Percentiles rank a stretch among this genome's conserved stretches.
Conservation (phyloP, 1,140 invertebrate species). For the Plectus sambesii region DNA sequence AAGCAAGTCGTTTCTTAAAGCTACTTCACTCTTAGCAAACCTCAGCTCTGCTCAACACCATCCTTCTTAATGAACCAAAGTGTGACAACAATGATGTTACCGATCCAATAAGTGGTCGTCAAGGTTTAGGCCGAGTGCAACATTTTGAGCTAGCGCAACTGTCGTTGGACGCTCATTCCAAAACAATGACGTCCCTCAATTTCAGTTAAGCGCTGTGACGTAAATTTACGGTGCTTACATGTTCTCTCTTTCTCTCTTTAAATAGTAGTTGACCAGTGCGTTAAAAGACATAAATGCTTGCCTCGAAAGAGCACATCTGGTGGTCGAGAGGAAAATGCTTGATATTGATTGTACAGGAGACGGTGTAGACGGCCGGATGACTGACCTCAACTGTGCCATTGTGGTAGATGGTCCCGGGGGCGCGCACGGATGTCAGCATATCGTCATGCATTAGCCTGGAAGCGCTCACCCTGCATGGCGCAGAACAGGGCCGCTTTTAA, state of each 20-base stretch:
- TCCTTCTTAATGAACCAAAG: too few relatives aligned
- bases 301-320: slow-evolving; percentile 34
- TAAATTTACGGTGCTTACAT: background rate
- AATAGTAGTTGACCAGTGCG: slow-evolving; percentile 11
- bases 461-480: slow-evolving; percentile 26
- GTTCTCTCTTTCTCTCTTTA: too few relatives aligned
- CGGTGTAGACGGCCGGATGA: slow-evolving; percentile 35
- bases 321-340: slow-evolving; percentile 37
- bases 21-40: too few relatives aligned
- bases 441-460: slow-evolving; percentile 38
- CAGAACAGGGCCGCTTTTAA: background rate
- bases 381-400: slow-evolving; percentile 36
- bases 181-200: slow-evolving; percentile 23
- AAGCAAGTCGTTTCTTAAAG: too few relatives aligned
- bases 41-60: too few relatives aligned
- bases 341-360: slow-evolving; percentile 37
- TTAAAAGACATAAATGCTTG: slow-evolving; percentile 17
- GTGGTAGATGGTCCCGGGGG: slow-evolving; percentile 26
- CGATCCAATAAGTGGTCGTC: too few relatives aligned
- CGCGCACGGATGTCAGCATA: slow-evolving; percentile 26
- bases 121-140: too few relatives aligned
- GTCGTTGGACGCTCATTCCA: too few relatives aligned
- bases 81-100: too few relatives aligned
- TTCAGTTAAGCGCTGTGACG: slow-evolving; percentile 28
- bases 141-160: too few relatives aligned